Evolutionary conservation across 2,113 vertebrate species (phyloP), one percentile per base, ranked within the genome.

Genomic region (Oryzias woworae): DNA sequence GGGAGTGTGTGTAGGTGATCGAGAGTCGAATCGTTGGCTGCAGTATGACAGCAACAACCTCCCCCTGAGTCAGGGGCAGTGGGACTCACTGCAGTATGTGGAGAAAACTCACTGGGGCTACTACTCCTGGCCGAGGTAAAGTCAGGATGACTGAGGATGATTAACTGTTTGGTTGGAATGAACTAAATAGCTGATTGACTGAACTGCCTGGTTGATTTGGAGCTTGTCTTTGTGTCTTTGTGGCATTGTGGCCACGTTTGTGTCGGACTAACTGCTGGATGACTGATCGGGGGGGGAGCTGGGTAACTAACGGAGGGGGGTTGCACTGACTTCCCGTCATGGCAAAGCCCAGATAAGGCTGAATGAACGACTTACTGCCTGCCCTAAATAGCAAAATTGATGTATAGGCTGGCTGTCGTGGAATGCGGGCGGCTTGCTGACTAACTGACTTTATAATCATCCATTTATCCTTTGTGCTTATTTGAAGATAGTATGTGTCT

Each of bases 91-190:
- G 71, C 87, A 55, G 15, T 98, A 93, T 69, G 95, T 99, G 88
- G 96, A 98, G 78, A 99, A 98, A 80, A 97, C 96, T 0, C 96
- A 99, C 83, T 95, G 94, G 94, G 96, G 97, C 5, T 98, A 98
- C 82, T 96, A 95, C 36, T 91, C 90, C 0, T 98, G 96, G 96
- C 97, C 97, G 18, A 93, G 87, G 97, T 98, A 55, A 71, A 45
- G 54, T 26, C 54, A 3, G 31, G 26, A 7, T 20, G 36, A 65
- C 12, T 14, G 48, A 68, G 52, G 50, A 66, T 78, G 81, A 82
- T 79, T 79, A 72, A 78, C 46, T 52, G 71, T 74, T 41, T 28
- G 53, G 62, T 58, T 68, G 62, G 58, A 68, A 50, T 28, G 70
- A 63, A 48, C 62, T 69, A 62, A 78, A 64, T 53, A 59, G 66